Evolutionary conservation across 2,888 invertebrate genomes (phyloP).

Genomic region (Cerceris rybyensis): DNA sequence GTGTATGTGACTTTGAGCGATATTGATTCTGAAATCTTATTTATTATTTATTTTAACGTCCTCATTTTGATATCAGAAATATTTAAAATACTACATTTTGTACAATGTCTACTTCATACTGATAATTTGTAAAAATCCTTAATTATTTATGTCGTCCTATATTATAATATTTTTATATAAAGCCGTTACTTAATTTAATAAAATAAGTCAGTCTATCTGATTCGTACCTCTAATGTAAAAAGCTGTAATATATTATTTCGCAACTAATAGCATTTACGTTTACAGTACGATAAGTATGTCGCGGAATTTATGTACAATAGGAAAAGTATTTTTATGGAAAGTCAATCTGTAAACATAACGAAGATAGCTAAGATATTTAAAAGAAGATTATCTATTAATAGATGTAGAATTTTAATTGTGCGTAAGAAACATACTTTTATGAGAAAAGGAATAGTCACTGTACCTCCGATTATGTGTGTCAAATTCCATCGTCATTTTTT

Average conservation of each 20-base stretch:
- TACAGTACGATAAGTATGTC: conserved; percentile 36
- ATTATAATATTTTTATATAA: conserved; percentile 72
- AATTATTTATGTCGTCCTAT: conserved; percentile 78
- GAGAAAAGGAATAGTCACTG: conserved; percentile 78
- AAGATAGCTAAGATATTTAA: conserved; percentile 73
- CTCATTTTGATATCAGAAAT: conserved; percentile 70
- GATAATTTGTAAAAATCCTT: conserved; percentile 78
- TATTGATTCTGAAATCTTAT: conserved; percentile 75
- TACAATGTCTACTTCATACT: conserved; percentile 74
- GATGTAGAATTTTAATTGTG: conserved; percentile 70
- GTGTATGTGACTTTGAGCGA: conserved; percentile 73
- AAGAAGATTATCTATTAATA: conserved; percentile 58
- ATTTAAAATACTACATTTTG: conserved; percentile 75
- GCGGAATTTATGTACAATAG: conserved; percentile 73
- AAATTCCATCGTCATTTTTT: conserved; percentile 69
- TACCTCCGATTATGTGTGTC: conserved; percentile 74
- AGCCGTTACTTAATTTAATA: conserved; percentile 78
- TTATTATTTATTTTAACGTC: conserved; percentile 81
- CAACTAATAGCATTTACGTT: conserved; percentile 44
- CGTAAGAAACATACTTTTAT: conserved; percentile 71
- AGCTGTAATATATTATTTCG: conserved; percentile 77
- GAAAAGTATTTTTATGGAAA: conserved; percentile 74
- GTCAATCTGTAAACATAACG: conserved; percentile 76
- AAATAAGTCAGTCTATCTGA: conserved; percentile 71
- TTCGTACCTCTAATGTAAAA: conserved; percentile 77